Base-by-base conservation (phyloP, 2,113 vertebrate genomes). In the Hemiprocne comata region DNA sequence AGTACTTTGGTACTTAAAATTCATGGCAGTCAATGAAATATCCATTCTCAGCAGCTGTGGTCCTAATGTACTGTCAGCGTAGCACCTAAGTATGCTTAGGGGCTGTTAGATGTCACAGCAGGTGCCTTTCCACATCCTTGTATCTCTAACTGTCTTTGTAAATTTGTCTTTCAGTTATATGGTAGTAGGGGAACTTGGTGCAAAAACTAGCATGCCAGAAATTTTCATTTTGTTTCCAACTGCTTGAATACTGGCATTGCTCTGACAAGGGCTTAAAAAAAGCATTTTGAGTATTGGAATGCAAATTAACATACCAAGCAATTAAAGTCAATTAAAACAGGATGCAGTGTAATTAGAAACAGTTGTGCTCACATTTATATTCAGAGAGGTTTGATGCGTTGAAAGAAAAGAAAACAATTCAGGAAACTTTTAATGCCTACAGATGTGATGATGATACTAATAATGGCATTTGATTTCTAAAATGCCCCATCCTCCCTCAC, bases 321-420 rank as follows among this genome's bases (percentile, higher is more conserved):
- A 98, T 98, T 98, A 98, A 97, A 97, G 91, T 97, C 94, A 95
- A 98, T 98, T 98, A 98, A 97, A 97, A 85, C 95, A 97, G 98
- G 98, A 98, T 98, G 95, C 94, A 85, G 95, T 90, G 90, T 97
- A 98, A 98, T 98, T 98, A 98, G 97, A 95, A 97, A 95, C 97
- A 97, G 93, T 97, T 96, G 96, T 96, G 96, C 84, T 96, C 97
- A 92, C 97, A 97, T 97, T 98, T 97, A 83, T 97, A 97, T 98
- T 97, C 97, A 96, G 90, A 88, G 87, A 94, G 82, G 72, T 93
- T 97, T 96, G 85, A 96, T 96, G 90, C 83, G 81, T 89, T 96
- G 61, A 93, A 96, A 96, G 95, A 93, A 92, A 96, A 90, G 92
- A 92, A 94, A 97, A 98, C 93, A 96, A 97, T 97, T 90, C 76